Conservation (phyloP, 2,888 invertebrate genomes). For the Sinopyrophorus schimmeli region DNA sequence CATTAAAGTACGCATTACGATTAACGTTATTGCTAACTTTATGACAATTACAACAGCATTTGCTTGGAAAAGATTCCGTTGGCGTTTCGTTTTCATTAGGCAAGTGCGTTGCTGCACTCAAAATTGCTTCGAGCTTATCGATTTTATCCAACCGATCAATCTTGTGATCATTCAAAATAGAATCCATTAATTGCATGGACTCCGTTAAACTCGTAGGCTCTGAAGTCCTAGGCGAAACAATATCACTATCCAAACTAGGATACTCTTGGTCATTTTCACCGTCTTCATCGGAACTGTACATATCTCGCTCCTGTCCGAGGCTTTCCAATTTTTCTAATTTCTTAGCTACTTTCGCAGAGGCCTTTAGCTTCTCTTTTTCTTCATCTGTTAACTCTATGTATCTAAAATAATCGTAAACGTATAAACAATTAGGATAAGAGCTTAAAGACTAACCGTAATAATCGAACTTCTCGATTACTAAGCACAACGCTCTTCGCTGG, state of each 20-base stretch:
- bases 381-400: constrained; percentile 90
- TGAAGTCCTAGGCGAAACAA: constrained; percentile 66
- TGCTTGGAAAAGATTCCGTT: constrained; percentile 49
- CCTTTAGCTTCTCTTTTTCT: constrained; percentile 88
- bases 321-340: constrained; percentile 89
- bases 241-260: constrained; percentile 79
- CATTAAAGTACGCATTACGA: constrained; percentile 32
- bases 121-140: constrained; percentile 82
- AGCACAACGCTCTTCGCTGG: constrained; percentile 85
- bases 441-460: no score
- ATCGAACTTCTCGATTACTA: constrained; percentile 87
- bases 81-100: constrained; percentile 58
- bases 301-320: constrained; percentile 70
- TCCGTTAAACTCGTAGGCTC: constrained; percentile 83
- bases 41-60: constrained; percentile 64
- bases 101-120: constrained; percentile 76
- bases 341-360: constrained; percentile 88
- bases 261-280: constrained; percentile 75
- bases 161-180: constrained; percentile 77
- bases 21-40: constrained; percentile 23
- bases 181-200: constrained; percentile 88
- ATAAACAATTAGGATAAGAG: no score
- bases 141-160: constrained; percentile 86
- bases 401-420: no score
- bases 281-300: constrained; percentile 75